Evolutionary conservation across 2,113 vertebrate genomes (phyloP).

Genomic region (Lagopus muta): DNA sequence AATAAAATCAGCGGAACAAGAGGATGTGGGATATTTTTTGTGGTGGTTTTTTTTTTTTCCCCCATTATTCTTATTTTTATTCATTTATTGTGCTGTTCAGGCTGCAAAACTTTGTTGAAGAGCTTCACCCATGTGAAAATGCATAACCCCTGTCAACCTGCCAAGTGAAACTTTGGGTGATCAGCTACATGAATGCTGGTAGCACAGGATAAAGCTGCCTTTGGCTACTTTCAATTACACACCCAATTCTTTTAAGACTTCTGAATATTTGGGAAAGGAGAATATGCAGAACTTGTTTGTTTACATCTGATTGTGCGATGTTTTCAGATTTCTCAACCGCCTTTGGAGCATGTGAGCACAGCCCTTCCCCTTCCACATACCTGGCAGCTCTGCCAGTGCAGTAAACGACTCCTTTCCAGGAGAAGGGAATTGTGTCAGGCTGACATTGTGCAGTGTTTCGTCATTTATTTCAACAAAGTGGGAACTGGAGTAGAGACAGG

Average conservation of each 20-base stretch:
- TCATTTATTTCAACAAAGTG: neutral
- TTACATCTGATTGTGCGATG: constrained; percentile 53
- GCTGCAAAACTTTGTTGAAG: constrained; percentile 2
- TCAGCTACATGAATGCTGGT: constrained; percentile 21
- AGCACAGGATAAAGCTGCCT: constrained; percentile 46
- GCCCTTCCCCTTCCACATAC: constrained; percentile 39
- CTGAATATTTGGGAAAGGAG: constrained; percentile 55
- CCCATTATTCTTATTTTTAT: neutral
- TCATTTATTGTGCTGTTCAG: neutral
- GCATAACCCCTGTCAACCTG: constrained; percentile 50
- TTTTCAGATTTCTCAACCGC: constrained; percentile 63
- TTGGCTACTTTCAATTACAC: constrained; percentile 66
- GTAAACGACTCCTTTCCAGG: neutral
- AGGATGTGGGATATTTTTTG: neutral
- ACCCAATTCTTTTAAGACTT: constrained; percentile 65
- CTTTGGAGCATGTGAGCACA: constrained; percentile 23
- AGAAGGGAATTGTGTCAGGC: neutral
- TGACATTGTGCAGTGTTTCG: neutral
- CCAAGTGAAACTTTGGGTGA: constrained; percentile 63
- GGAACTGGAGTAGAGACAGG: neutral
- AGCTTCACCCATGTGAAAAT: constrained; percentile 34
- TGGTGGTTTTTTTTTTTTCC: no score
- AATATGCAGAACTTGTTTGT: constrained; percentile 65
- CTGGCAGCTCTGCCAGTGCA: constrained; percentile 37
- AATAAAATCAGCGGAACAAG: neutral